These are phyloP conservation scores for Dreissena rostriformis DNA, from an alignment of 1,140 invertebrate genomes.

Conservation along the genomic window DNA sequence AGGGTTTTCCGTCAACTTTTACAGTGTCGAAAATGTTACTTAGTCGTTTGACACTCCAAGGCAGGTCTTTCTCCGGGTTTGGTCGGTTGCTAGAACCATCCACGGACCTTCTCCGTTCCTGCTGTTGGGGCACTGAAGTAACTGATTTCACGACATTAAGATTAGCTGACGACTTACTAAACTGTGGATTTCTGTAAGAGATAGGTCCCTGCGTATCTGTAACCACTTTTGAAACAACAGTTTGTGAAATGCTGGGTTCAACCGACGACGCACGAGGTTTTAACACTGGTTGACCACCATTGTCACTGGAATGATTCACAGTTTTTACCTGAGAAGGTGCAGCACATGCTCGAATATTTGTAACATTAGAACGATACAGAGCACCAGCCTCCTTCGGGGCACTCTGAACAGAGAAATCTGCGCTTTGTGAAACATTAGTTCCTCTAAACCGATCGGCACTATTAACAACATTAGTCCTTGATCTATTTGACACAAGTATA, in stretches of 20 bases:
- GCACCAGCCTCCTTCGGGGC: conserved; percentile 22
- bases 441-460: neutral
- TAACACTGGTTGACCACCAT: conserved; percentile 13
- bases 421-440: neutral
- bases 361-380: conserved; percentile 9
- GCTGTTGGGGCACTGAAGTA: neutral
- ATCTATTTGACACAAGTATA: conserved; percentile 47
- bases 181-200: conserved; percentile 53
- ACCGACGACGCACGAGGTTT: conserved; percentile 49
- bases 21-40: conserved; percentile 48
- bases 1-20: neutral
- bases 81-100: conserved; percentile 9
- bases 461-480: conserved; percentile 20
- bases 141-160: conserved; percentile 14
- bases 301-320: neutral
- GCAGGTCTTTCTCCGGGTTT: conserved; percentile 26
- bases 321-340: neutral
- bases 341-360: conserved; percentile 5
- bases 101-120: neutral
- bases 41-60: conserved; percentile 55
- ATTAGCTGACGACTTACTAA: neutral
- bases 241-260: conserved; percentile 45
- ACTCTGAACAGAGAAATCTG: conserved; percentile 39
- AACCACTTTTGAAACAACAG: conserved; percentile 12
- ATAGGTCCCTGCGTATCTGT: conserved; percentile 35